A percentile compares a stretch with the other conserved stretches of the same genome.
Evolutionary conservation across 2,797 vertebrate species (phyloP).

Genomic region (Myiotriccus ornatus): DNA sequence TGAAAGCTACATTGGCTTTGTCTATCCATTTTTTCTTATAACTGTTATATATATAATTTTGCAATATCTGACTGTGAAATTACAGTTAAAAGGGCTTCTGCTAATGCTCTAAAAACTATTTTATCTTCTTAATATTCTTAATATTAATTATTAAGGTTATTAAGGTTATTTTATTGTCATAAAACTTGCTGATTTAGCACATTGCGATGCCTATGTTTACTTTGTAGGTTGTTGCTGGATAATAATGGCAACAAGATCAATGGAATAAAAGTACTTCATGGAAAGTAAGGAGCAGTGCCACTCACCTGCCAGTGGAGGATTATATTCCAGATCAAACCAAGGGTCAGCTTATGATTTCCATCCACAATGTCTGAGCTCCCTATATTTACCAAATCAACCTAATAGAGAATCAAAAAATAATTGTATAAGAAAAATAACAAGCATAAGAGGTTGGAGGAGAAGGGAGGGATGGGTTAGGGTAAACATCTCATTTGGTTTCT

Average conservation of each 20-base stretch:
- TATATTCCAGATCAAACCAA: constrained; percentile 99
- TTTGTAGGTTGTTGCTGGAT: background rate
- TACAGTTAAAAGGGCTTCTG: background rate
- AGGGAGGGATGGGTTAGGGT: background rate
- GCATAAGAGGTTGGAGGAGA: background rate
- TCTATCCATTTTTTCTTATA: background rate
- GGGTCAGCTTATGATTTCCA: constrained; percentile 98
- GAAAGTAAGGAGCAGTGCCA: background rate
- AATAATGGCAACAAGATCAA: background rate
- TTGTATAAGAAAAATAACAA: background rate
- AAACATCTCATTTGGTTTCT: background rate
- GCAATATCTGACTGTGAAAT: background rate
- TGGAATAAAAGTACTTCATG: background rate
- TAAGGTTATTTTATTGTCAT: background rate
- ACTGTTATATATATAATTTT: background rate
- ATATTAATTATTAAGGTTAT: background rate
- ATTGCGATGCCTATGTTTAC: background rate
- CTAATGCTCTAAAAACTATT: background rate
- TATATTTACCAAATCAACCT: constrained; percentile 98
- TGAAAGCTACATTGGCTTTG: background rate
- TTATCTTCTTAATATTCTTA: background rate
- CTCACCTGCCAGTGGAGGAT: constrained; percentile 99
- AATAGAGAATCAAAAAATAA: background rate
- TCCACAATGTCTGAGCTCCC: constrained; percentile 96
- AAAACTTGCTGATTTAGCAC: background rate